A percentile compares a stretch with the other conserved stretches of the same genome.
These are phyloP conservation scores for Calidris pugnax DNA, from an alignment of 2,113 vertebrate species.

Conservation along the genomic window DNA sequence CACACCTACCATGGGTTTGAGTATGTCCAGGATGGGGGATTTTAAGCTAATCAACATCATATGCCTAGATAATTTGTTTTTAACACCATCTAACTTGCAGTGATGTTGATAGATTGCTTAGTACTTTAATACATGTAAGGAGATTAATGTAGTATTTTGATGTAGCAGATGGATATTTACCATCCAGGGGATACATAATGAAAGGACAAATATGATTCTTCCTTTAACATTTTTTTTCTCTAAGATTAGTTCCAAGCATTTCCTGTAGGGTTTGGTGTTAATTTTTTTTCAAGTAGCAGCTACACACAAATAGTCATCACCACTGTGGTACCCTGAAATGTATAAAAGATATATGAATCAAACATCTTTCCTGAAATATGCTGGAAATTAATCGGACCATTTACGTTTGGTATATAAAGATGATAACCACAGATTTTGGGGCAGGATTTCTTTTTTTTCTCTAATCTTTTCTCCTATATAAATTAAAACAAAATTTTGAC, in stretches of 20 bases:
- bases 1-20: neutral
- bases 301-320: neutral
- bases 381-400: neutral
- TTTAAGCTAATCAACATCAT: neutral
- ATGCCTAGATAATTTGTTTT: neutral
- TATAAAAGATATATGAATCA: neutral
- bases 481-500: neutral
- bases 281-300: neutral
- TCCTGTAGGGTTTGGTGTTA: neutral
- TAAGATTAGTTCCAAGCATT: neutral
- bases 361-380: neutral
- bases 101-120: neutral
- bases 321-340: neutral
- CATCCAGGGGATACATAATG: neutral
- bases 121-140: neutral
- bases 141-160: neutral
- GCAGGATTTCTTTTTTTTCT: neutral
- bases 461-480: neutral
- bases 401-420: neutral
- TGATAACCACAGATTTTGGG: neutral
- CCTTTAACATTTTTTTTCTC: neutral
- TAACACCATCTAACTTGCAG: neutral
- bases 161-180: neutral
- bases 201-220: neutral
- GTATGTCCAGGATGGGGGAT: neutral